Percentiles rank a stretch among this genome's conserved stretches.
Conservation (phyloP, 37 sponge, comb jelly and placozoan species). For the Petrosia ficiformis region DNA sequence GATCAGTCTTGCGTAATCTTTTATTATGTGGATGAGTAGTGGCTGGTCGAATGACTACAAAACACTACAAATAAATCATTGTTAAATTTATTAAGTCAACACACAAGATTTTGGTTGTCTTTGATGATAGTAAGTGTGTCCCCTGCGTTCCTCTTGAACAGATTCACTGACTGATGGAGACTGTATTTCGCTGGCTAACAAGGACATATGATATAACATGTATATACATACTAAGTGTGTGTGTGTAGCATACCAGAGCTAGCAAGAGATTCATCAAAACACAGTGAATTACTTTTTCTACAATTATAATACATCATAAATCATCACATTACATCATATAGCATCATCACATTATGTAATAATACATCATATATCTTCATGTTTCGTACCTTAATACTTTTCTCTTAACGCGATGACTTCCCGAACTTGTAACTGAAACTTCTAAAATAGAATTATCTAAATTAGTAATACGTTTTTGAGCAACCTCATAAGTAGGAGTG, state of each 20-base stretch:
- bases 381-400: background rate
- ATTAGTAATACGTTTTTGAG: too few species aligned
- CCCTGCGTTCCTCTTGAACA: background rate
- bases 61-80: background rate
- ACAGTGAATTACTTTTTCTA: too few species aligned
- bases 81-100: background rate
- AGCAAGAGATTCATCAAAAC: too few species aligned
- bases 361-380: background rate
- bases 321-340: background rate
- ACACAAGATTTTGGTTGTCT: slow-evolving; percentile 39
- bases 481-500: background rate
- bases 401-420: background rate
- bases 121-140: background rate
- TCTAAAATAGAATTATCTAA: too few species aligned
- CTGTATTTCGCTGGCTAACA: too few species aligned
- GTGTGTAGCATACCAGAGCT: too few species aligned
- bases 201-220: too few species aligned
- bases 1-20: slow-evolving; percentile 59
- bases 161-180: background rate
- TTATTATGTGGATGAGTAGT: slow-evolving; percentile 53
- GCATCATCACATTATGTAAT: background rate
- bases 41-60: slow-evolving; percentile 65
- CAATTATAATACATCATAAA: too few species aligned
- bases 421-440: background rate
- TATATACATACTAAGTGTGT: too few species aligned